A percentile compares a stretch with the other conserved stretches of the same genome.
Evolutionary conservation across 1,140 invertebrate species (phyloP).

Genomic region (Hetaerina americana): DNA sequence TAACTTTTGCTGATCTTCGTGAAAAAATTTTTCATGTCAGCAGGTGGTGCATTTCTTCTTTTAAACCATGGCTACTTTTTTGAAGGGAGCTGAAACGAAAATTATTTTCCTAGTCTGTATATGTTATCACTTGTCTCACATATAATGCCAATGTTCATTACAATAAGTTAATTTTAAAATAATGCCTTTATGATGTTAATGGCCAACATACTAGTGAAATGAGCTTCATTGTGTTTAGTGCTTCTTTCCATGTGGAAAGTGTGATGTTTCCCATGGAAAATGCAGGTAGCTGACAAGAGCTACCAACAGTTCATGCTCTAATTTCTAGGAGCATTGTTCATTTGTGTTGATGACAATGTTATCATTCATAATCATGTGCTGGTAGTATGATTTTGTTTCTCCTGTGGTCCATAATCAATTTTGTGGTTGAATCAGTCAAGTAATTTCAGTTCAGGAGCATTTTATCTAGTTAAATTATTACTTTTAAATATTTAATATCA

Average conservation of each 20-base stretch:
- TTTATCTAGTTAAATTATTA: too few species aligned
- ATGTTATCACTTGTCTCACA: not conserved
- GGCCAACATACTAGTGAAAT: not conserved
- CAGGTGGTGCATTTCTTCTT: not conserved
- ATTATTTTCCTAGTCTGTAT: not conserved
- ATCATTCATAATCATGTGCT: not conserved
- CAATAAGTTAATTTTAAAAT: not conserved
- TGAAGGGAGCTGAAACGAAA: not conserved
- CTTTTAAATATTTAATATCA: too few species aligned
- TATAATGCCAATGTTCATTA: not conserved
- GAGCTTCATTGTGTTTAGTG: not conserved
- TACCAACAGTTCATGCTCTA: not conserved
- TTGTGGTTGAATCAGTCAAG: too few species aligned
- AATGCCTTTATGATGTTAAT: not conserved
- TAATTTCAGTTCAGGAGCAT: too few species aligned
- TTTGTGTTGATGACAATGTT: not conserved
- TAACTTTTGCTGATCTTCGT: too few species aligned
- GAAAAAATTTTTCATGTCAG: not conserved
- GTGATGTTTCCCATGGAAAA: not conserved
- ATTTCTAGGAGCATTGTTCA: not conserved
- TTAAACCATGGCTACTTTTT: too few species aligned
- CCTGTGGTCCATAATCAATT: too few species aligned
- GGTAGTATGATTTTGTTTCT: not conserved
- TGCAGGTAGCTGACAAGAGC: not conserved
- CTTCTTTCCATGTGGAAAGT: not conserved